Evolutionary conservation across 2,888 invertebrate genomes (phyloP).

Genomic region (Kuschelorhynchus macadamiae): DNA sequence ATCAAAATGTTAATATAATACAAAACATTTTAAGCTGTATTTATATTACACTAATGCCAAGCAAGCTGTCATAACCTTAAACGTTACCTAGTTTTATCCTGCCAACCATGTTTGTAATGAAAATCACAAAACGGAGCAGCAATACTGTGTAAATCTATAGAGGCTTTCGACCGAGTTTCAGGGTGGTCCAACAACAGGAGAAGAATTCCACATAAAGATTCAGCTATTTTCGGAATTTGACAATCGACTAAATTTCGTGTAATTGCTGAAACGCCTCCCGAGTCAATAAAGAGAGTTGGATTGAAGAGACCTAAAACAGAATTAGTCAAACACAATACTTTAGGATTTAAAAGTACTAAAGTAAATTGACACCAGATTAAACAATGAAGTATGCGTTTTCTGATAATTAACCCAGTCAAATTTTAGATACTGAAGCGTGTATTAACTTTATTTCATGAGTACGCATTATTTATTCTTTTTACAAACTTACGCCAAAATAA

Average conservation of each 20-base stretch:
- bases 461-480: too few relatives aligned
- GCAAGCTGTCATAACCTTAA: too few relatives aligned
- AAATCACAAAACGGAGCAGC: slow-evolving; percentile 96
- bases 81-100: slow-evolving; percentile 78
- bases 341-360: too few relatives aligned
- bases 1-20: too few relatives aligned
- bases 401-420: too few relatives aligned
- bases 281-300: slow-evolving; percentile 82
- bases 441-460: too few relatives aligned
- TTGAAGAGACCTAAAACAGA: slow-evolving; percentile 80
- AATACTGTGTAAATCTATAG: slow-evolving; percentile 87
- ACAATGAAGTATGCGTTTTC: too few relatives aligned
- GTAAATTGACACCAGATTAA: too few relatives aligned
- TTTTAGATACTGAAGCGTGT: too few relatives aligned
- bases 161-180: slow-evolving; percentile 80
- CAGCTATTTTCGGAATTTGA: slow-evolving; percentile 90
- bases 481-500: too few relatives aligned
- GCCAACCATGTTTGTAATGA: slow-evolving; percentile 81
- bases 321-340: slow-evolving; percentile 3
- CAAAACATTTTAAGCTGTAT: too few relatives aligned
- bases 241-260: slow-evolving; percentile 88
- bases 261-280: slow-evolving; percentile 87
- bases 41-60: too few relatives aligned
- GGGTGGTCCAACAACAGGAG: slow-evolving; percentile 90
- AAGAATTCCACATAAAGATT: slow-evolving; percentile 90